Evolutionary conservation across 92 coral and sea anemone species (phyloP), one percentile per base, ranked within the genome.

Genomic region (Pocillopora meandrina): DNA sequence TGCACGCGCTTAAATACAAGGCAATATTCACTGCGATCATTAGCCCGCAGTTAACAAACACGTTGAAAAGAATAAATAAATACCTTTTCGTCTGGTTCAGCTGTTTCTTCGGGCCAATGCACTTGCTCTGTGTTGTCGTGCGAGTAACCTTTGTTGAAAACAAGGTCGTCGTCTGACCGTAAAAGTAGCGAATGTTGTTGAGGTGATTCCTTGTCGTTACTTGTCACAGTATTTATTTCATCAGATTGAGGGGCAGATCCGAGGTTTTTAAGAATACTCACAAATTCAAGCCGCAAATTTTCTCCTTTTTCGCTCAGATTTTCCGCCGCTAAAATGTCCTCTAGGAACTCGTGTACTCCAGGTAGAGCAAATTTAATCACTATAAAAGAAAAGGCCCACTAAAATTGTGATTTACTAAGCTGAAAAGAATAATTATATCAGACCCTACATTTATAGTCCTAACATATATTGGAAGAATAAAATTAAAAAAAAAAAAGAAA

Each of bases 351-450:
- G 36, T 82, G 87, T 60, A 96, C 90, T 56, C 98, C 98, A 18
- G 98, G 98, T 82, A 96, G 79, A 34, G 95, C 88, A 34, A 87
- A 73, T 64, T 89, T 84, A 59, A 91, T 86, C 88, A 92, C 98
- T 96, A 74, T 61, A 82, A 88, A 81, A 67, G 86, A 87, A 19
- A 77, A 31, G 56, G 72, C 64, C 61, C 20, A 20, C 60, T 66
- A 33, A 76, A 47, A 71, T 72, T 84, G 14, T 72, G 79, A 78
- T 70, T 66, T 56, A 74, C 72, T 61, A 15, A 63, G 18, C 62
- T 58, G 79, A 52, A 34, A 52, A 63, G 69, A 71, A 56, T 58
- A 71, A 71, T 59, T 71, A n/a, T 34, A 21, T 49, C 11, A 14
- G 49, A 42, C 86, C 72, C 56, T 74, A 12, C 74, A 65, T 74